Evolutionary conservation across 2,113 vertebrate genomes (phyloP), one percentile per base, ranked within the genome.

Genomic region (Eclectus roratus): DNA sequence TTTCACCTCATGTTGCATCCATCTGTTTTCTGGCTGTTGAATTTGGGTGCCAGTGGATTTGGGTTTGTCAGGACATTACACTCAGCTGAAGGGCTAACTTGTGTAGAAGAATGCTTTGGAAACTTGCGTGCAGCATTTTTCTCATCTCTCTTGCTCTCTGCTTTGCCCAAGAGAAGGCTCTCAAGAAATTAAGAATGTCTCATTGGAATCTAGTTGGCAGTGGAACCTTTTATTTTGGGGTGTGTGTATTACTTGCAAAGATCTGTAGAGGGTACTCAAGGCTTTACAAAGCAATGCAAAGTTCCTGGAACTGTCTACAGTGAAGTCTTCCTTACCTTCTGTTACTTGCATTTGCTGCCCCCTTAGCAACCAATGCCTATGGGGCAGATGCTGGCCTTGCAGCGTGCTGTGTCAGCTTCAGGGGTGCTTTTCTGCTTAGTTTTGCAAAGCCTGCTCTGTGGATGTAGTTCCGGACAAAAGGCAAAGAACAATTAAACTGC

Each of bases 191-290:
- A 31, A 39, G 79, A 71, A 60, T 41, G 49, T 64, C 35, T 20
- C 66, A 7, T 24, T 56, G 37, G 63, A 72, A 84, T n/a, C 46
- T 35, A 31, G 28, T 41, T 76, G 72, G 33, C 50, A 77, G 52
- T 5, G 3, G 58, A 76, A 88, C 37, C 6, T 8, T 15, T 21
- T 56, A 13, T 56, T 56, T 17, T 35, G 18, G 29, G 18, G 3
- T 0, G 39, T 78, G 90, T 98, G 95, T 92, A 68, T 72, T 87
- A 79, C 88, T 97, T 97, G 80, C 49, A 71, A 65, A 85, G 74
- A 58, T 91, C 97, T 92, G 81, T 85, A 98, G 97, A 96, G 96
- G 97, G 96, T 95, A 95, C 94, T 78, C 70, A 56, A 94, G 89
- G 64, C 95, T 92, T 97, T 85, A 55, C 39, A 52, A 96, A 74